Percentiles rank a stretch among this genome's conserved stretches.
These are phyloP conservation scores for Ceyx margarethae DNA, from an alignment of 2,113 vertebrate genomes.

Conservation along the genomic window DNA sequence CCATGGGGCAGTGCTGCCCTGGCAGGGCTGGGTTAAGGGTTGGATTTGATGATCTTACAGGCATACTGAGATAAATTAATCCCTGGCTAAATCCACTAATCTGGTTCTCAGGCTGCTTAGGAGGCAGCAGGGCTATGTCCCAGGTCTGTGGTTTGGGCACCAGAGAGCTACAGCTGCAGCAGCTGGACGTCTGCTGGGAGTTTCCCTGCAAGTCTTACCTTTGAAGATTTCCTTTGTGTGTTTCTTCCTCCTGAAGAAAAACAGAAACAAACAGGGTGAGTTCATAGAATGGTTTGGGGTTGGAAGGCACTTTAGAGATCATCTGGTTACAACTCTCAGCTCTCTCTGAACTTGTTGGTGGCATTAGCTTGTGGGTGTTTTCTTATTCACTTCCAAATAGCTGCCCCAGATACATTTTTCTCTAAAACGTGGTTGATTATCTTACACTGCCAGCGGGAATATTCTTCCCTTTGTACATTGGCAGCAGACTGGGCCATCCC, in stretches of 20 bases:
- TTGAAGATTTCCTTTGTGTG: conserved; percentile 88
- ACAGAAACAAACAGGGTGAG: neutral
- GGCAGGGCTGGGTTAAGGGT: neutral
- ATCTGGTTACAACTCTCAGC: no score
- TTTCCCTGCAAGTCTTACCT: conserved; percentile 70
- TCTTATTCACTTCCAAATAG: neutral
- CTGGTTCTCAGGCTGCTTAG: neutral
- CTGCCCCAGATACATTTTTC: neutral
- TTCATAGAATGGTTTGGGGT: neutral
- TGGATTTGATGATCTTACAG: neutral
- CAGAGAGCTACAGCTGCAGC: neutral
- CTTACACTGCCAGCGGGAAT: neutral
- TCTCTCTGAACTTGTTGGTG: neutral
- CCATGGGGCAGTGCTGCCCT: neutral
- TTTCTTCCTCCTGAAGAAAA: conserved; percentile 86
- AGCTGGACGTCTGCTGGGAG: neutral
- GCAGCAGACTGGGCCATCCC: neutral
- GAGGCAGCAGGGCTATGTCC: neutral
- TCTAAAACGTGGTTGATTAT: neutral
- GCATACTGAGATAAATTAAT: neutral
- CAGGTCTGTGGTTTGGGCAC: neutral
- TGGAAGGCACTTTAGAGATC: no score
- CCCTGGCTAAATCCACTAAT: neutral
- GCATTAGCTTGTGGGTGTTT: neutral
- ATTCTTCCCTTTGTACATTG: neutral